Evolutionary conservation across 2,113 vertebrate genomes (phyloP), one percentile per base, ranked within the genome.

Genomic region (Ibidorhyncha struthersii): DNA sequence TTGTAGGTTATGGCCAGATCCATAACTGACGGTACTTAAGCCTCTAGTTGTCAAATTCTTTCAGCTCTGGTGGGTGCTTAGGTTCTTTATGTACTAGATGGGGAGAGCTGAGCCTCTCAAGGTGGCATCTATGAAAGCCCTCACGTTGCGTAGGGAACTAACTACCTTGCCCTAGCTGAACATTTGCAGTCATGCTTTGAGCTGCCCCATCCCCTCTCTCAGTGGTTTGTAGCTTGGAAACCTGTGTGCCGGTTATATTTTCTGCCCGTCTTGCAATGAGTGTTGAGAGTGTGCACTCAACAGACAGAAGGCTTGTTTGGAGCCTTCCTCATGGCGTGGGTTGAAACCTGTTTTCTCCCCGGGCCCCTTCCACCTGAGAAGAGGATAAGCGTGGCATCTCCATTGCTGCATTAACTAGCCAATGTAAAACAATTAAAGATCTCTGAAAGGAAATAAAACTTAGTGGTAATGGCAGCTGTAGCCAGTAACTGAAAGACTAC

Each of bases 141-240:
- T 9, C 3, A 0, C 4, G 36, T 43, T 73, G 26, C 4, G 0
- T 4, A n/a, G 52, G 12, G 14, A 41, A 0, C 30, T n/a, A 1
- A 3, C 17, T 40, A 5, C 34, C 32, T 74, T 55, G 38, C 10
- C 19, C 43, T 71, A 14, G 4, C 59, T 53, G 23, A 50, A 29
- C 5, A 7, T 34, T 61, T 66, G 45, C 73, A 56, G 78, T 43
- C 5, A 3, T 30, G 50, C 69, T 82, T 45, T 29, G 56, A 76
- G 50, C 38, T 76, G 20, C n/a, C 10, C 12, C 6, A 23, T 76
- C 8, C 6, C 21, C 19, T 47, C 4, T 80, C 9, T 9, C 26
- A 30, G 69, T 3, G 1, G 5, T n/a, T 83, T 5, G 1, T 34
- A 47, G 43, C n/a, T 61, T 77, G 58, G 40, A 61, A 73, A 36